Base-by-base conservation (phyloP, 1,140 invertebrate species). In the Zaprionus davidi region DNA sequence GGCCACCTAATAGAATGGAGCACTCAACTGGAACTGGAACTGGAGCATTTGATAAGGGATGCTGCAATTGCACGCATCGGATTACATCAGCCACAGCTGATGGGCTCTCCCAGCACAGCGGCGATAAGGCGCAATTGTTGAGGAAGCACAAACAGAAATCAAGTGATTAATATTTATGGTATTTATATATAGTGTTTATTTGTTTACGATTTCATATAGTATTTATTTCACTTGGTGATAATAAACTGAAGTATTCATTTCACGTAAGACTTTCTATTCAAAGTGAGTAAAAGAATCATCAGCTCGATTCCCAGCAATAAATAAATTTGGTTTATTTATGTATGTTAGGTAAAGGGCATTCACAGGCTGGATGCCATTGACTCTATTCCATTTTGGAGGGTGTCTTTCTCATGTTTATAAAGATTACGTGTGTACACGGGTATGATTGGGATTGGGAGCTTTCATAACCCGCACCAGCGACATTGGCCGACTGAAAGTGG, bases 1-100 rank as follows among this genome's bases (percentile, higher is more conserved):
- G 77, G 60, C 81, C 70, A 76, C 69, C 44, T 80, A 66, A 55
- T 73, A 60, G 49, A 53, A 55, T 73, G 59, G 49, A 38, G 20
- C 26, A n/a, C 46, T 56, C 68, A 66, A 60, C 58, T 71, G 60
- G 53, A 64, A 44, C 55, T 15, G 53, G 26, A 75, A 51, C 59
- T 75, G 63, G 17, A 75, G 34, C 68, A 71, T 49, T 69, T 63
- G 59, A 57, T 58, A 63, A 71, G 13, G 57, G 51, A 60, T 83
- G 77, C 74, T 80, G 82, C 71, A 84, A 84, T 74, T 51, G 34
- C 59, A 60, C 28, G 53, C 44, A 9, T 46, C 44, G 70, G 49
- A 84, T 84, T 84, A 74, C 82, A 84, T 84, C 82, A 84, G 82
- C 78, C 76, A 36, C 36, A 38, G 46, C 34, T 78, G 53, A 53